Percentiles rank a stretch among this genome's conserved stretches.
Evolutionary conservation across 2,888 invertebrate species (phyloP).

Genomic region (Micropterix aruncella): DNA sequence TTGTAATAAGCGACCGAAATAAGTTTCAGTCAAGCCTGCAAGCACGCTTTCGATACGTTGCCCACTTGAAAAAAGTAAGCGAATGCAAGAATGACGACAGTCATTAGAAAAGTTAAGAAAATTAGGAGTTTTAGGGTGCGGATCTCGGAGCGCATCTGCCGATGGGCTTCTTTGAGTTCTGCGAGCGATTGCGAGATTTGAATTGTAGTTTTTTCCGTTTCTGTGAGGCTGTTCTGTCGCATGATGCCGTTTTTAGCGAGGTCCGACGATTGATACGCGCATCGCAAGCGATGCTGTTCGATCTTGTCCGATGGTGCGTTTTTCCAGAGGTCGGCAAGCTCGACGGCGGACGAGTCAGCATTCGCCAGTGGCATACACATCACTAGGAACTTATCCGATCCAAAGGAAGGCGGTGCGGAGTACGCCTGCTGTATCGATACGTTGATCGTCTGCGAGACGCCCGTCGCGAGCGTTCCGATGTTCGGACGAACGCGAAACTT

Average conservation of each 20-base stretch:
- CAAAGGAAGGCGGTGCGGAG: slow-evolving; percentile 45
- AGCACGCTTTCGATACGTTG: not conserved
- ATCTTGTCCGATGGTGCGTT: slow-evolving; percentile 41
- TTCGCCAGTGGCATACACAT: slow-evolving; percentile 62
- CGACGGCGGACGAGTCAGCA: slow-evolving; percentile 38
- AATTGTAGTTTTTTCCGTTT: slow-evolving; percentile 52
- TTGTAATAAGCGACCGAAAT: too few species aligned
- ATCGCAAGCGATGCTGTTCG: slow-evolving; percentile 60
- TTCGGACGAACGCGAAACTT: slow-evolving; percentile 89
- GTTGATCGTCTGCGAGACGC: slow-evolving; percentile 46
- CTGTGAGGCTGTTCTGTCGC: slow-evolving; percentile 14
- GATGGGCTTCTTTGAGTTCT: slow-evolving; percentile 25
- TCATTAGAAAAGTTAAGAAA: slow-evolving; percentile 22
- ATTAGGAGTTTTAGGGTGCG: slow-evolving; percentile 24
- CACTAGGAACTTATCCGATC: slow-evolving; percentile 78
- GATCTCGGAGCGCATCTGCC: slow-evolving; percentile 21
- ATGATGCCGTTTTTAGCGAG: slow-evolving; percentile 23
- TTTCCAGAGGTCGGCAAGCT: slow-evolving; percentile 65
- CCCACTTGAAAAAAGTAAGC: slow-evolving; percentile 15
- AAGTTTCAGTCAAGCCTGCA: not conserved
- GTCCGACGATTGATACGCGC: slow-evolving; percentile 40
- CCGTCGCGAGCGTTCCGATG: slow-evolving; percentile 57
- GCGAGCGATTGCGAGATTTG: slow-evolving; percentile 55
- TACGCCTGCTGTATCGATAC: slow-evolving; percentile 67
- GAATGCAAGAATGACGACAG: slow-evolving; percentile 20